Conservation (phyloP, 1,140 invertebrate species). For the Battus philenor region DNA sequence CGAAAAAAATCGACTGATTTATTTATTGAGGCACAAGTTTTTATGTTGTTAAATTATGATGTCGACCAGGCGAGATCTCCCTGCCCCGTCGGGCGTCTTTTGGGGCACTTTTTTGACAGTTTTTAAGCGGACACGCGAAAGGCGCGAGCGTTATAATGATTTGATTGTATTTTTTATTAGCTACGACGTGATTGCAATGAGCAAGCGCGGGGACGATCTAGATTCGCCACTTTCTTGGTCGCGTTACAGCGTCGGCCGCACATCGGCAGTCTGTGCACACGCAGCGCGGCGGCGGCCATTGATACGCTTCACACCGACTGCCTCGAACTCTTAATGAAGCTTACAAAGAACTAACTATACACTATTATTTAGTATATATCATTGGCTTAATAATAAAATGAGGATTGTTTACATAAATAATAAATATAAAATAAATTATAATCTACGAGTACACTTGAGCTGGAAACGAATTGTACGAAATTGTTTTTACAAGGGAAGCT, state of each 20-base stretch:
- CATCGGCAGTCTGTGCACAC: conserved; percentile 32
- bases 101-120: conserved; percentile 36
- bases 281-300: conserved; percentile 25
- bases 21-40: conserved; percentile 55
- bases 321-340: conserved; percentile 3
- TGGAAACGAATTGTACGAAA: no score
- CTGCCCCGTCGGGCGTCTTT: conserved; percentile 27
- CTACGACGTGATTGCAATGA: conserved; percentile 29
- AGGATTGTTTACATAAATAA: no score
- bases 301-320: no score
- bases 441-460: no score
- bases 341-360: no score
- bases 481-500: no score
- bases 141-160: conserved; percentile 22
- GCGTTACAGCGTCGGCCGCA: no score
- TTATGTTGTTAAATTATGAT: conserved; percentile 67
- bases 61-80: conserved; percentile 37
- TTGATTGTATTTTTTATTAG: conserved; percentile 47
- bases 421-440: no score
- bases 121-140: not conserved
- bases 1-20: conserved; percentile 65
- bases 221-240: conserved; percentile 40
- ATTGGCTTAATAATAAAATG: no score
- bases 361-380: no score
- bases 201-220: conserved; percentile 24